Conservation (phyloP, 2,797 vertebrate species). For the Tarsius wallacei region DNA sequence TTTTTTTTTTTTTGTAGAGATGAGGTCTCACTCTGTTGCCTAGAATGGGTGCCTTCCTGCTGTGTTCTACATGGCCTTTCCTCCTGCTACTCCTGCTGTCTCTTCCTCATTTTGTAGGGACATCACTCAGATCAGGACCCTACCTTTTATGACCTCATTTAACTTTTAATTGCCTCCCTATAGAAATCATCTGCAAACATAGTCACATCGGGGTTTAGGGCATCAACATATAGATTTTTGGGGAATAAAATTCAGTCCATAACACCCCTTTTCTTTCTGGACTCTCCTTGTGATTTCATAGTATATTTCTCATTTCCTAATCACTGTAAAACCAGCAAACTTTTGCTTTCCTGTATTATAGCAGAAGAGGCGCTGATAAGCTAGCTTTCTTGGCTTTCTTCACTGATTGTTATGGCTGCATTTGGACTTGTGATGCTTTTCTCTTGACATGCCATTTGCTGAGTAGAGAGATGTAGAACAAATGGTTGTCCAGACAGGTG, state of each 20-base stretch:
- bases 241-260: neutral
- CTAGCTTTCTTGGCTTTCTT: neutral
- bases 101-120: neutral
- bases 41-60: neutral
- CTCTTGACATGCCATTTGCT: accelerated
- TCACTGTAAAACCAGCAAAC: neutral
- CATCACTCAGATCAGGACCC: neutral
- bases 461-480: neutral
- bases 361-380: neutral
- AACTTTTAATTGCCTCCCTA: neutral
- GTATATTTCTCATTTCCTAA: neutral
- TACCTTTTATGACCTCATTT: neutral
- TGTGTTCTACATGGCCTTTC: neutral
- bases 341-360: accelerated
- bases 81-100: neutral
- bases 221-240: neutral
- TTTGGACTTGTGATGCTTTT: neutral
- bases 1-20: no score
- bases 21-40: no score
- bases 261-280: neutral
- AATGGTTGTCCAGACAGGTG: no score
- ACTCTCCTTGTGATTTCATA: neutral
- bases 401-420: neutral
- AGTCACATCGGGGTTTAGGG: neutral
- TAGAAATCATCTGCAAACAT: neutral